These are phyloP conservation scores for Zeus faber DNA, from an alignment of 2,113 vertebrate genomes.

Conservation along the genomic window DNA sequence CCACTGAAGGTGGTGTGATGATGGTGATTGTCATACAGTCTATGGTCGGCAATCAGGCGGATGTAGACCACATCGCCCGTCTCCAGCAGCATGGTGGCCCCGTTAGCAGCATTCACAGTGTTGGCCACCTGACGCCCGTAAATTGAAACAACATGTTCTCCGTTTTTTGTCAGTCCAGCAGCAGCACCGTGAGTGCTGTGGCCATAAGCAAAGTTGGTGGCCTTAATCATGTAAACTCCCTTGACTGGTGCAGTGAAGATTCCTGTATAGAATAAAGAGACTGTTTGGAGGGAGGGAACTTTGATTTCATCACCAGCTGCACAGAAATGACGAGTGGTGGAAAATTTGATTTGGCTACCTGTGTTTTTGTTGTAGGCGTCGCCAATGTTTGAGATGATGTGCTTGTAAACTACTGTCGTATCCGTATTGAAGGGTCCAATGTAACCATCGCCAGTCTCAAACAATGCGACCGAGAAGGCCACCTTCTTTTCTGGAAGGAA, in stretches of 20 bases:
- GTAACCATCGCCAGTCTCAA: not conserved
- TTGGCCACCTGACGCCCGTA: not conserved
- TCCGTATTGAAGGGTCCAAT: not conserved
- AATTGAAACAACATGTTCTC: not conserved
- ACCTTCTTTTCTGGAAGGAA: slow-evolving; percentile 3
- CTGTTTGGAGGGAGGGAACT: not conserved
- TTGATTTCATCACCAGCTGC: not conserved
- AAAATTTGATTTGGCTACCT: not conserved
- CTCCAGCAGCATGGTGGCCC: not conserved
- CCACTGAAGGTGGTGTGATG: slow-evolving; percentile 9
- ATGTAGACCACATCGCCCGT: slow-evolving; percentile 1
- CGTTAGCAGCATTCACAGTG: slow-evolving; percentile 5
- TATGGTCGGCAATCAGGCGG: not conserved
- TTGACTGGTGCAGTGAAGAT: slow-evolving; percentile 8
- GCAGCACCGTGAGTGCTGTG: not conserved
- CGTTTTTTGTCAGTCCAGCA: not conserved
- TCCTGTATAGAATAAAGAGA: not conserved
- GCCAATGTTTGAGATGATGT: slow-evolving; percentile 3
- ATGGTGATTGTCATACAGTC: not conserved
- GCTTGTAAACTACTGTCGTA: not conserved
- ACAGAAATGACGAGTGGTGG: not conserved
- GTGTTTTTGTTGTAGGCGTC: not conserved
- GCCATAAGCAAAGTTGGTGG: not conserved
- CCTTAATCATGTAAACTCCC: not conserved
- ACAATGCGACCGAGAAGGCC: not conserved